These are phyloP conservation scores for Scaptomyza polygonia DNA, from an alignment of 2,888 invertebrate genomes.

Conservation along the genomic window DNA sequence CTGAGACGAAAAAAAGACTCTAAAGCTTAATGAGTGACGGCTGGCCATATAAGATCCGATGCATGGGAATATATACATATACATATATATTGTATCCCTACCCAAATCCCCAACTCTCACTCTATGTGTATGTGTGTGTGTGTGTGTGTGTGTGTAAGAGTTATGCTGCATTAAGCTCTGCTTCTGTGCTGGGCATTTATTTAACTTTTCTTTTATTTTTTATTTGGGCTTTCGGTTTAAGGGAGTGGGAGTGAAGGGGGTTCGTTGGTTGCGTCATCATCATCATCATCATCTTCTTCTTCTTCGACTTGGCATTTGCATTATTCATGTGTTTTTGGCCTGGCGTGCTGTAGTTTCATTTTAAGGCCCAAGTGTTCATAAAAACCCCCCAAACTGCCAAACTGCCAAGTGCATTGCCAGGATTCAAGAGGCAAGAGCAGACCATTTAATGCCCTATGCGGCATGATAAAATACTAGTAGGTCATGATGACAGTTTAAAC, in stretches of 20 bases:
- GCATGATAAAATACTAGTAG: not conserved
- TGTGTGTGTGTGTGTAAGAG: conserved; percentile 48
- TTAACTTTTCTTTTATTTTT: conserved; percentile 7
- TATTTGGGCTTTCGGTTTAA: conserved; percentile 5
- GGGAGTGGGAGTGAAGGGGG: not conserved
- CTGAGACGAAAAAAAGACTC: conserved; percentile 12
- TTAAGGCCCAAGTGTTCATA: conserved; percentile 71
- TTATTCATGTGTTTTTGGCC: conserved; percentile 64
- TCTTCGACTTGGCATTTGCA: conserved; percentile 61
- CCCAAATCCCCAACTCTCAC: not conserved
- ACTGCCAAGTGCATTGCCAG: conserved; percentile 68
- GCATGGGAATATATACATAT: conserved; percentile 36
- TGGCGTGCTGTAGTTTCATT: conserved; percentile 68
- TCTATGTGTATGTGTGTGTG: conserved; percentile 24
- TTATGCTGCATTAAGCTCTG: conserved; percentile 69
- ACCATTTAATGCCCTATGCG: conserved; percentile 42
- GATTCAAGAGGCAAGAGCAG: conserved; percentile 12
- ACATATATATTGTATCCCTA: too few relatives aligned
- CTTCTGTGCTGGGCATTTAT: conserved; percentile 31
- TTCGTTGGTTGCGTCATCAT: conserved; percentile 31
- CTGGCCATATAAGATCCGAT: conserved; percentile 74
- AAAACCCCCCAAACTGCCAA: conserved; percentile 59
- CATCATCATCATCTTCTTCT: conserved; percentile 19
- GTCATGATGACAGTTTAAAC: too few relatives aligned
- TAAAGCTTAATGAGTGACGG: conserved; percentile 76